Evolutionary conservation across 2,888 invertebrate species (phyloP), one percentile per base, ranked within the genome.

Genomic region (Drosophila neotestacea): DNA sequence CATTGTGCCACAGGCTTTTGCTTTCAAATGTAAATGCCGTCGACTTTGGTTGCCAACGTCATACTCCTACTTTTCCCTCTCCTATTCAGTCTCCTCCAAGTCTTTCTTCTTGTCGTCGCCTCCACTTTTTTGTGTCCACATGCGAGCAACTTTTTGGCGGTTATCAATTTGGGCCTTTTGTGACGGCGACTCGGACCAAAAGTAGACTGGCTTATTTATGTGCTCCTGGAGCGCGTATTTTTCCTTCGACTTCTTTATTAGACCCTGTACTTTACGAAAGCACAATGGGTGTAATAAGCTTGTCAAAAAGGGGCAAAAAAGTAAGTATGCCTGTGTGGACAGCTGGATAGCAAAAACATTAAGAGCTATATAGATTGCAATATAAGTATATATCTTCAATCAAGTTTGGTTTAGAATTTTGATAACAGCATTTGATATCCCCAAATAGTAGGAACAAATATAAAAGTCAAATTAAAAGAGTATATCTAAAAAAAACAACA

Each of bases 1-100:
- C 66, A 70, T 75, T 80, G 70, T 85, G 85, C 83, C 82, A 64
- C 48, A 58, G 85, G 77, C 77, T 50, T 56, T 76, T 68, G 85
- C 87, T 84, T 86, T 84, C 80, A 84, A 85, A 84, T 86, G 83
- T 84, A 84, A 84, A 86, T 84, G 85, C 79, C 80, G 78, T 66
- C 81, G 84, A 72, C 81, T 64, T 77, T 59, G 32, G 32, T 9
- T 32, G 32, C 32, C 7, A 6, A 1, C 48, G 64, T 44, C 65
- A 55, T 52, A 10, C 30, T 22, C 47, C 11, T 34, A 38, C 32
- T 55, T 9, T 32, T 54, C 54, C 54, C 46, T 42, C 59, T 50
- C 58, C 44, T 46, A 28, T 46, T 55, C 63, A 6, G 32, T 5
- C 48, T 22, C 44, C 61, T 44, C 11, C 63, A 41, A 44, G 22